A percentile compares a stretch with the other conserved stretches of the same genome.
These are phyloP conservation scores for Poecilia gillii DNA, from an alignment of 2,797 vertebrate genomes.

Conservation along the genomic window DNA sequence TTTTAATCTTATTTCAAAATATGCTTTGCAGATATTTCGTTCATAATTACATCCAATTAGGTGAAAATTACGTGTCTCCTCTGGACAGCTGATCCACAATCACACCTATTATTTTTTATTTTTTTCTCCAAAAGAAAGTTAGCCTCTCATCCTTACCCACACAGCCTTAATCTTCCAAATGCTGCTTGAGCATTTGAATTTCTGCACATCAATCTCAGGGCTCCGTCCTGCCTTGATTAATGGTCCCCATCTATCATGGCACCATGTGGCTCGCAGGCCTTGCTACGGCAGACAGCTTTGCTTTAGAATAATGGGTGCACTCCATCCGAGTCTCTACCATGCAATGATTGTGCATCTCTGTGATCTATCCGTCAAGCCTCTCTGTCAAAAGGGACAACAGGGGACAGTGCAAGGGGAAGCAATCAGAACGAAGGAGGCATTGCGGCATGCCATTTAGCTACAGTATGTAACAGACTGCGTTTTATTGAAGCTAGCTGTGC, in stretches of 20 bases:
- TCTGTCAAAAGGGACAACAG: constrained; percentile 73
- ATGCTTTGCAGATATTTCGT: not conserved
- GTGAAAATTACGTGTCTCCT: constrained; percentile 11
- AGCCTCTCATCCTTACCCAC: constrained; percentile 75
- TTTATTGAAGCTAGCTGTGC: constrained; percentile 58
- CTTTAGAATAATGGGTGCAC: constrained; percentile 83
- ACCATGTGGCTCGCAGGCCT: constrained; percentile 74
- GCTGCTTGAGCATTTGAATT: constrained; percentile 84
- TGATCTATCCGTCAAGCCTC: constrained; percentile 74
- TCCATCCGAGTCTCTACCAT: constrained; percentile 70
- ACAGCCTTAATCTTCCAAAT: constrained; percentile 83
- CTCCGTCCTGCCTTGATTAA: constrained; percentile 80
- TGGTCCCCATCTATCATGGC: constrained; percentile 81
- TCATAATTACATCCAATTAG: not conserved
- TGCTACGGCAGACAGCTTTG: constrained; percentile 79
- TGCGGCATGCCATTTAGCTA: constrained; percentile 55
- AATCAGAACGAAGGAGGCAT: constrained; percentile 47
- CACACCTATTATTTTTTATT: constrained; percentile 46
- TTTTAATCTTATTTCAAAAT: not conserved
- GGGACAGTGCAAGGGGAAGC: constrained; percentile 61
- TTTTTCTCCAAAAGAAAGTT: constrained; percentile 43
- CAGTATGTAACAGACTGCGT: constrained; percentile 53
- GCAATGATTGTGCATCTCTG: constrained; percentile 80
- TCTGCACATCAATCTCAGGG: constrained; percentile 82
- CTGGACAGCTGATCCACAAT: constrained; percentile 19